A percentile compares a stretch with the other conserved stretches of the same genome.
Conservation (phyloP, 2,888 invertebrate species). For the Erebia ligea region DNA sequence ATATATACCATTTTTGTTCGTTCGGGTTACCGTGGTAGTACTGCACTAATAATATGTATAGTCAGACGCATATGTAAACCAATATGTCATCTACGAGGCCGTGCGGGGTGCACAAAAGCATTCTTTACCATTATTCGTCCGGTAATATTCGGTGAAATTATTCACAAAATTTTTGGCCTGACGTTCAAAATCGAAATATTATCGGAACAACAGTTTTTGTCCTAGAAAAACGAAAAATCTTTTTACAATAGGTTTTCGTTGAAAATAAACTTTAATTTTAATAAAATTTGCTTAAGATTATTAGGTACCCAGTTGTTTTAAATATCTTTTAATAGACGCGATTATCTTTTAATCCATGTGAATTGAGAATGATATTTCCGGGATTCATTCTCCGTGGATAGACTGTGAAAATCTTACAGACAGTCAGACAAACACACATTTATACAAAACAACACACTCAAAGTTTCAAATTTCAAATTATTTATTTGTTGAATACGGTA, state of each 20-base stretch:
- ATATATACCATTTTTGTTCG: background rate
- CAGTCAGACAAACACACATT: too few species aligned
- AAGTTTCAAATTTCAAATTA: too few species aligned
- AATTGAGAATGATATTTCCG: too few species aligned
- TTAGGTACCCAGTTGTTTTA: too few species aligned
- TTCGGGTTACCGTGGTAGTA: slow-evolving; percentile 43
- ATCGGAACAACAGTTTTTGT: slow-evolving; percentile 8
- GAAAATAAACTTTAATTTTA: background rate
- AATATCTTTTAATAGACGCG: too few species aligned
- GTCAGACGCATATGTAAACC: slow-evolving; percentile 55
- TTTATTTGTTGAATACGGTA: too few species aligned
- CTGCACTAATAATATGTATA: slow-evolving; percentile 42
- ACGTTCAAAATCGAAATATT: slow-evolving; percentile 42
- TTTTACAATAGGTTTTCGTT: background rate
- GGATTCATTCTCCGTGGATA: too few species aligned
- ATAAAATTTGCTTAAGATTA: background rate
- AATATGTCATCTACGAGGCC: slow-evolving; percentile 66
- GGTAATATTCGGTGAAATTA: slow-evolving; percentile 65
- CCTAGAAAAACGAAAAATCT: background rate
- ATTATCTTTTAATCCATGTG: too few species aligned
- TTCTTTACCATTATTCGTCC: slow-evolving; percentile 64
- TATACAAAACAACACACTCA: too few species aligned
- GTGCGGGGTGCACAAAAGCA: slow-evolving; percentile 63
- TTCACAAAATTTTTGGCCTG: slow-evolving; percentile 54
- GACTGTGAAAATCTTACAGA: too few species aligned